phyloP scores from a whole-genome alignment of 2,113 vertebrate species.

The Zosterops lateralis region DNA sequence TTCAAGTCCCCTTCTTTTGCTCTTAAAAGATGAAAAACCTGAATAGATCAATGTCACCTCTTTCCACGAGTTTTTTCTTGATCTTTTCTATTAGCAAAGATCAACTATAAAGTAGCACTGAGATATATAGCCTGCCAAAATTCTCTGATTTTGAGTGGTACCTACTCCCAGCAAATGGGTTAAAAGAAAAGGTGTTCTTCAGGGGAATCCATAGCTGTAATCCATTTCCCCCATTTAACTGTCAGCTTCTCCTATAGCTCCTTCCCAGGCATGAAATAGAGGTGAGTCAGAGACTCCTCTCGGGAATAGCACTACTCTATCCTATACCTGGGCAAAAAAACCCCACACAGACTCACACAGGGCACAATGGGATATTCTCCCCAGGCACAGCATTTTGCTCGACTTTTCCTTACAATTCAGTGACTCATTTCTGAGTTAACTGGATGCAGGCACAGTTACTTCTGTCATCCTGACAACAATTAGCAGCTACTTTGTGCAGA shows the following conservation, averaged over 20 bases:
- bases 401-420: background rate
- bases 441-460: background rate
- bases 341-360: background rate
- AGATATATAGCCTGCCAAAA: background rate
- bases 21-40: background rate
- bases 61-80: background rate
- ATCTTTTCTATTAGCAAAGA: background rate
- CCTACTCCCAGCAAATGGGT: background rate
- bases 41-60: background rate
- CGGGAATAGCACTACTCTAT: background rate
- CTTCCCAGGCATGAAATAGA: background rate
- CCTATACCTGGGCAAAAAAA: background rate
- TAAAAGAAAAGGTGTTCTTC: background rate
- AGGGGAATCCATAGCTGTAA: background rate
- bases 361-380: background rate
- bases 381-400: background rate
- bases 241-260: background rate
- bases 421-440: background rate
- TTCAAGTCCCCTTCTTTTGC: background rate
- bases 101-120: background rate
- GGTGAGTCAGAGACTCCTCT: background rate
- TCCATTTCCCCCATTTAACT: background rate
- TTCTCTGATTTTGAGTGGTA: background rate
- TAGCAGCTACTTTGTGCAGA: background rate
- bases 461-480: background rate